A percentile compares a stretch with the other conserved stretches of the same genome.
Evolutionary conservation across 2,888 invertebrate genomes (phyloP).

Genomic region (Timema podura): DNA sequence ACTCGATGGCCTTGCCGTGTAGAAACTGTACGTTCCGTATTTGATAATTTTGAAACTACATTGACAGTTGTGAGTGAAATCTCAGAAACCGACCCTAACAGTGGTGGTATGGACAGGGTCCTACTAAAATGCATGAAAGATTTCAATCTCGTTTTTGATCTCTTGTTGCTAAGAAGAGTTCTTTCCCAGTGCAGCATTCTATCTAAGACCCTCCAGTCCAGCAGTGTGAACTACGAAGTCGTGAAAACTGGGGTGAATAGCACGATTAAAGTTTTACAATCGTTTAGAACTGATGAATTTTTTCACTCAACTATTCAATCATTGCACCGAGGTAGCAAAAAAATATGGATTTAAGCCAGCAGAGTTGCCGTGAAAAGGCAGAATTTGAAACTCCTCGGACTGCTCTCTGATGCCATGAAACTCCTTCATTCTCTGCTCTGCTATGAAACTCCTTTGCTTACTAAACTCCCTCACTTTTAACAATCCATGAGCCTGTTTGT

Average conservation of each 20-base stretch:
- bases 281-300: neutral
- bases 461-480: too few relatives aligned
- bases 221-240: neutral
- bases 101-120: neutral
- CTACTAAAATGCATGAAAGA: neutral
- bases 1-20: neutral
- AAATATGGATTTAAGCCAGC: neutral
- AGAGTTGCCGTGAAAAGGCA: neutral
- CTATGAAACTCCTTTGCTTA: too few relatives aligned
- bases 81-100: neutral
- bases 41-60: neutral
- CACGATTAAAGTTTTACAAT: neutral
- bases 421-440: too few relatives aligned
- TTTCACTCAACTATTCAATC: constrained; percentile 6
- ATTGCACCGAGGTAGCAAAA: neutral
- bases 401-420: too few relatives aligned
- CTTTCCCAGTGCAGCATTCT: neutral
- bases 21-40: neutral
- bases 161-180: constrained; percentile 1
- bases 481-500: too few relatives aligned
- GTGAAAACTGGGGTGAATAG: neutral
- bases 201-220: neutral
- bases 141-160: neutral
- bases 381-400: too few relatives aligned
- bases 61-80: neutral